Evolutionary conservation across 2,888 invertebrate genomes (phyloP).

Genomic region (Spisula subtruncata): DNA sequence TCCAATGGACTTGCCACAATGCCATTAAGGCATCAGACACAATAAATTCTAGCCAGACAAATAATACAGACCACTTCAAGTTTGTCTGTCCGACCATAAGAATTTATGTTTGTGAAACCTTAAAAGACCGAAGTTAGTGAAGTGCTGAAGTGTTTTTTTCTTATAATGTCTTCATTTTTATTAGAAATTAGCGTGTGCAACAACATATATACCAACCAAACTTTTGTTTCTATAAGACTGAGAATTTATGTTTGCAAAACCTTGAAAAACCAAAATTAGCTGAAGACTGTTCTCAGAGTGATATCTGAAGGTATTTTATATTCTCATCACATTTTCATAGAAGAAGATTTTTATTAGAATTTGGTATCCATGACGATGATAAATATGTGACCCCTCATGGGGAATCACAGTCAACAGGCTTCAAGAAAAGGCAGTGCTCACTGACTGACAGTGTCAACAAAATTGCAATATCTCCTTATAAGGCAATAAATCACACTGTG

Average conservation of each 20-base stretch:
- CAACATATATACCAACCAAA: no score
- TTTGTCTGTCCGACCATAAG: neutral
- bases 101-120: neutral
- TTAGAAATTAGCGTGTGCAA: no score
- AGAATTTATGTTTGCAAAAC: no score
- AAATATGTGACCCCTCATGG: conserved; percentile 8
- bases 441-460: conserved; percentile 8
- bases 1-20: neutral
- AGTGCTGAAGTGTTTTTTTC: no score
- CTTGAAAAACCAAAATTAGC: neutral
- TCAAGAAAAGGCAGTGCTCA: neutral
- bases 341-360: neutral
- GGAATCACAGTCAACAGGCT: neutral
- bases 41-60: neutral
- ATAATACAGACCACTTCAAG: neutral
- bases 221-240: no score
- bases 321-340: neutral
- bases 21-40: neutral
- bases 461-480: neutral
- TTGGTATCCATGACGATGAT: neutral
- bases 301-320: neutral
- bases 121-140: neutral
- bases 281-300: neutral
- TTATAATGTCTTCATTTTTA: no score
- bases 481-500: neutral